Base-by-base conservation (phyloP, 2,113 vertebrate genomes). In the Smithornis capensis region DNA sequence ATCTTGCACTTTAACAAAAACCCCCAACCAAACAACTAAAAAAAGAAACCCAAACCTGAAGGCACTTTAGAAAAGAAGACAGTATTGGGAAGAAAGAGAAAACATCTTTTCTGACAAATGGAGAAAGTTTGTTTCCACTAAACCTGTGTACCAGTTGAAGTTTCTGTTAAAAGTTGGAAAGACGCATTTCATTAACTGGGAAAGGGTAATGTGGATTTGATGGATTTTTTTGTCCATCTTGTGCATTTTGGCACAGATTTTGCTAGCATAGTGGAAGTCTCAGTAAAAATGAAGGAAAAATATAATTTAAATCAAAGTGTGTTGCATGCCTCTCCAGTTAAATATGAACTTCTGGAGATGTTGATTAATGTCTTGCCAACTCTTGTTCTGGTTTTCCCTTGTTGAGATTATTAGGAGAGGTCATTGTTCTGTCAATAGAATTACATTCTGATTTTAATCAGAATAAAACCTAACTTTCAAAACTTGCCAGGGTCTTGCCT, bases 371-470 rank as follows among this genome's bases (percentile, higher is more conserved):
- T 28, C 60, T 93, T 97, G 71, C 33, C 74, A 84, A n/a, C 50
- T 88, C 63, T 90, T 94, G 12, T 65, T 94, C 73, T 68, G 15
- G 24, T 91, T 97, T 92, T 63, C 70, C 75, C 60, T 87, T 35
- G 4, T 73, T 95, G 70, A 92, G 40, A 22, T 65, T 90, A 1
- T 95, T 95, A 89, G n/a, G 73, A 25, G 33, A 95, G 70, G 38
- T 83, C 89, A 81, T 92, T 74, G 52, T 89, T 92, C 42, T 96
- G 53, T 89, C 85, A 87, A 79, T 89, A 87, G 80, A 94, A 90
- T 93, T 95, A 76, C 68, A 42, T 92, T 95, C 63, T 94, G 68
- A 96, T 96, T 97, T 96, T 95, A 95, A 95, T 96, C 85, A 63
- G 73, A 60, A 86, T 92, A 77, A 95, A 92, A 69, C 56, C 37